Conservation (phyloP, 2,888 invertebrate species). For the Pyrocoelia pectoralis region DNA sequence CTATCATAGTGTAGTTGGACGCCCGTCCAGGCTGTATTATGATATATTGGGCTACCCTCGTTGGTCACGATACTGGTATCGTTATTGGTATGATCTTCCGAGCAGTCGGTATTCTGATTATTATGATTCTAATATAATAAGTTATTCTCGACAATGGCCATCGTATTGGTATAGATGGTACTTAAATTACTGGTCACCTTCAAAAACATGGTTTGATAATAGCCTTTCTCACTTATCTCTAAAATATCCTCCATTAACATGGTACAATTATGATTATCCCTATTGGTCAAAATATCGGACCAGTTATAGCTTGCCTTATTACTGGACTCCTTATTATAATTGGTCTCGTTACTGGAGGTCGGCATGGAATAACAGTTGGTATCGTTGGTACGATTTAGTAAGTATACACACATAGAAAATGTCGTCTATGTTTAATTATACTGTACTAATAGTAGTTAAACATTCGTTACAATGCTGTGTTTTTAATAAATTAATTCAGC, state of each 20-base stretch:
- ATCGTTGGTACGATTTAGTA: conserved; percentile 31
- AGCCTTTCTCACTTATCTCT: conserved; percentile 9
- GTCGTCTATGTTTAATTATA: neutral
- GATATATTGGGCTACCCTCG: conserved; percentile 31
- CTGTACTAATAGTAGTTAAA: conserved; percentile 7
- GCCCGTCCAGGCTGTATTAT: conserved; percentile 29
- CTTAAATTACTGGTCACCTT: conserved; percentile 14
- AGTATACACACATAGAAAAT: conserved; percentile 19
- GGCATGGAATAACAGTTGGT: conserved; percentile 20
- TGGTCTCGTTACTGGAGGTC: conserved; percentile 28
- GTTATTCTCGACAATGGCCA: conserved; percentile 36
- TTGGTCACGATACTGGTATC: conserved; percentile 34
- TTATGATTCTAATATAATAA: conserved; percentile 15
- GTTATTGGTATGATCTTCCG: conserved; percentile 30
- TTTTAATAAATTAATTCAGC: neutral
- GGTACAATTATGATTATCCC: conserved; percentile 24
- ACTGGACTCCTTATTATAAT: conserved; percentile 19
- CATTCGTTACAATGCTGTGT: neutral
- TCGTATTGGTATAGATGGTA: conserved; percentile 15
- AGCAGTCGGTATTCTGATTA: conserved; percentile 25
- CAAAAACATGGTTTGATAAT: conserved; percentile 21
- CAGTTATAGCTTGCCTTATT: conserved; percentile 10
- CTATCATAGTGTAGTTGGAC: conserved; percentile 35
- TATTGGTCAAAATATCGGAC: conserved; percentile 33
- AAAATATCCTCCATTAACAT: conserved; percentile 17